Evolutionary conservation across 2,113 vertebrate genomes (phyloP), one percentile per base, ranked within the genome.

Genomic region (Carassius auratus): DNA sequence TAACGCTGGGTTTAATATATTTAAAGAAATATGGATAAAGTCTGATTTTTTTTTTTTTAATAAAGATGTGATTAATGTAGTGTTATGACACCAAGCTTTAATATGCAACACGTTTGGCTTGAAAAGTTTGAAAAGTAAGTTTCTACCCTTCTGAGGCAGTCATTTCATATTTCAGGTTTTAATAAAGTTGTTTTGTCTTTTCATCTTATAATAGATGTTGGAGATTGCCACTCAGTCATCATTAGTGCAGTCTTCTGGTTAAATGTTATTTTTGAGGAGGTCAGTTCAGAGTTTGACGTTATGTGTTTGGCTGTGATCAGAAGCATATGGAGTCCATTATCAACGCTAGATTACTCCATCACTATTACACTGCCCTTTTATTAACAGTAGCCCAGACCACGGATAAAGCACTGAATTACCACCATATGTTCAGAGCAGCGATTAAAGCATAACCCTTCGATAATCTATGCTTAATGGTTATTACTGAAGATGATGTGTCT

Each of bases 361-460:
- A 61, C 42, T 38, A 66, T 76, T 36, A 50, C 38, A 50, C 88
- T 66, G 85, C 21, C 77, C 87, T 87, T 90, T 91, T 90, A 91
- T 90, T 91, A 91, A 92, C 88, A 73, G 66, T 80, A 86, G 87
- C 79, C 91, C 82, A 88, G 50, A 84, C 81, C 74, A 76, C 36
- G 33, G 81, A 62, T 86, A 90, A 90, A 89, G 90, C 79, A 76
- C 87, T 87, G 91, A 94, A 91, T 93, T 92, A 93, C 81, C 88
- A 92, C 84, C 93, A 93, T 94, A 94, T 94, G 93, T 91, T 94
- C 89, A 89, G 91, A 85, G 80, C 85, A 23, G 84, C 83, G 91
- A 92, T 94, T 90, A 71, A 42, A 45, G 76, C 57, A 30, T 88
- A 90, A 94, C 92, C 86, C 89, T 90, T 91, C 45, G 90, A 89